Evolutionary conservation across 2,113 vertebrate species (phyloP).

Genomic region (Talpa occidentalis): DNA sequence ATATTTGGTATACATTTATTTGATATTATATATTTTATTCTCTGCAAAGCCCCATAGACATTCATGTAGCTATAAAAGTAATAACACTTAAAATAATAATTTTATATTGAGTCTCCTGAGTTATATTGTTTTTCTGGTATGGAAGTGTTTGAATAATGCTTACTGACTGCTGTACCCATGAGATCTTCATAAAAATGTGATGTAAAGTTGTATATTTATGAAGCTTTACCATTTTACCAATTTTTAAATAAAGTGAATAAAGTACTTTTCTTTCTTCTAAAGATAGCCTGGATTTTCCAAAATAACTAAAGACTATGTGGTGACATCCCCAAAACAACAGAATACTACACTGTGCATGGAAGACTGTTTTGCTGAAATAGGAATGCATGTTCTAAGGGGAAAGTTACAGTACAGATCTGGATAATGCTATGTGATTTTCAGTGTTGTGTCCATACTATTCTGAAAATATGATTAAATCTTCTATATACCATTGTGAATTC

Average conservation of each 20-base stretch:
- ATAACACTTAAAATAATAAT: constrained; percentile 64
- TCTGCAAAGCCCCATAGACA: constrained; percentile 10
- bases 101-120: constrained; percentile 5
- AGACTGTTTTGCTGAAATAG: background rate
- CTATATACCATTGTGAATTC: background rate
- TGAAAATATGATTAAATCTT: background rate
- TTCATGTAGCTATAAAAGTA: constrained; percentile 55
- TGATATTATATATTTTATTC: constrained; percentile 39
- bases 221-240: background rate
- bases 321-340: background rate
- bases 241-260: constrained; percentile 41
- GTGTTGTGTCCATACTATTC: background rate
- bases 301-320: background rate
- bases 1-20: constrained; percentile 51
- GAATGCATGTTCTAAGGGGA: background rate
- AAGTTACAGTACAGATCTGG: background rate
- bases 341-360: background rate
- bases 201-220: constrained; percentile 6
- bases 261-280: background rate
- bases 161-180: background rate
- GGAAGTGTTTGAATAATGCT: background rate
- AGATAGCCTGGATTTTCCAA: constrained; percentile 8
- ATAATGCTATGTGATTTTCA: background rate
- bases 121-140: constrained; percentile 22
- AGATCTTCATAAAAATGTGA: background rate